Evolutionary conservation across 2,113 vertebrate species (phyloP).

Genomic region (Lontra canadensis): DNA sequence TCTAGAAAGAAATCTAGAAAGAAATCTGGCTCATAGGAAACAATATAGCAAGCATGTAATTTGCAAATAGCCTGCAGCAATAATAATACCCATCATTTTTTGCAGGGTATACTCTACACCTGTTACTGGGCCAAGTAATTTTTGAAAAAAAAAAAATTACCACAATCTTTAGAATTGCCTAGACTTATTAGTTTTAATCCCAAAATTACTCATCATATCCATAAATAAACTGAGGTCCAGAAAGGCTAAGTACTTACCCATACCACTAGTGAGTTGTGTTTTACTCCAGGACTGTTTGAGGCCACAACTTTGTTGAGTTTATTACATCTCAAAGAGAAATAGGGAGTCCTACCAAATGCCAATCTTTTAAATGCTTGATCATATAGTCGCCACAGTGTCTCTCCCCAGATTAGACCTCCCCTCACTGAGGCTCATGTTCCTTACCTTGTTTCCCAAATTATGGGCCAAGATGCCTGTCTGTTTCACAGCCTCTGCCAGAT

Average conservation of each 20-base stretch:
- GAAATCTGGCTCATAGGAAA: neutral
- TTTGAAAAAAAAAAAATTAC: neutral
- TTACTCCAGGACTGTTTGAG: neutral
- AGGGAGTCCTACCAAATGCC: neutral
- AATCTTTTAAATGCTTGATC: neutral
- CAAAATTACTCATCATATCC: neutral
- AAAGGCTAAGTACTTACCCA: neutral
- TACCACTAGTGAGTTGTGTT: neutral
- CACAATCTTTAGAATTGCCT: neutral
- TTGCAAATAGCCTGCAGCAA: neutral
- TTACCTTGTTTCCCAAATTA: neutral
- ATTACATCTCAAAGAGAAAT: neutral
- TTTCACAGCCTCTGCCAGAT: neutral
- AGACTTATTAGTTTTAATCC: neutral
- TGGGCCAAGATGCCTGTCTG: neutral
- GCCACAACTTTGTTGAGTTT: neutral
- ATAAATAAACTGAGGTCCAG: neutral
- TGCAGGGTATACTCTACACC: neutral
- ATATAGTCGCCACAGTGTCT: neutral
- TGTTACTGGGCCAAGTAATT: neutral
- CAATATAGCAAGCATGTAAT: neutral
- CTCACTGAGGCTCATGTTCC: neutral
- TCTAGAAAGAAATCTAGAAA: constrained; percentile 21
- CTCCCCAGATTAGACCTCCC: neutral
- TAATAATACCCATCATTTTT: neutral